Conservation (phyloP, 2,888 invertebrate species). For the Lamproptera curius region DNA sequence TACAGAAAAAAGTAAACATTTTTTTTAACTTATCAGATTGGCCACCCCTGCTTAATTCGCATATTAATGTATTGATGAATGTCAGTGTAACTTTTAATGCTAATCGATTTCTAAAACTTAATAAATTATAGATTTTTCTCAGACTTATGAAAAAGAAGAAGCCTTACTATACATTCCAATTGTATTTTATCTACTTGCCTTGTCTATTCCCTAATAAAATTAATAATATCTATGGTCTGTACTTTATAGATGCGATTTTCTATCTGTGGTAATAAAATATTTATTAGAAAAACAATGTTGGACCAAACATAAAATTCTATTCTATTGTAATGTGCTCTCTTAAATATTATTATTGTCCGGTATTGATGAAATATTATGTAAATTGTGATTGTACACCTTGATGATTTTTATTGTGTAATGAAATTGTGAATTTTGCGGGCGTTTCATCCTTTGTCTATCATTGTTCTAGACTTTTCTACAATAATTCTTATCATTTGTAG, state of each 20-base stretch:
- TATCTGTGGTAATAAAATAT: constrained; percentile 26
- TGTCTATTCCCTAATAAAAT: constrained; percentile 52
- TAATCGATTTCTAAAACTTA: background rate
- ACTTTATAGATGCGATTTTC: constrained; percentile 16
- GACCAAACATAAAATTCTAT: constrained; percentile 55
- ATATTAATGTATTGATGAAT: background rate
- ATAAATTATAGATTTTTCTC: constrained; percentile 49
- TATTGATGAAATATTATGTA: background rate
- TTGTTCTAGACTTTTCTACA: background rate
- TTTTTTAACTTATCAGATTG: background rate
- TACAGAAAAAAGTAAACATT: background rate
- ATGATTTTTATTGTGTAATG: background rate
- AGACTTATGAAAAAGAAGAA: constrained; percentile 63
- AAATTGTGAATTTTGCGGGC: background rate
- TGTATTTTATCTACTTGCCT: constrained; percentile 66
- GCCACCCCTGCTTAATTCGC: background rate
- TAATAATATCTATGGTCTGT: constrained; percentile 36
- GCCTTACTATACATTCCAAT: constrained; percentile 75
- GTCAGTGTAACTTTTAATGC: background rate
- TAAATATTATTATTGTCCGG: background rate
- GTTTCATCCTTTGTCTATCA: constrained; percentile 1
- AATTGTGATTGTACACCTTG: too few species aligned
- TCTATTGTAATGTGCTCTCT: constrained; percentile 34
- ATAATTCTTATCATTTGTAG: background rate
- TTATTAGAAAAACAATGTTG: constrained; percentile 50